Evolutionary conservation across 1,140 invertebrate species (phyloP).

Genomic region (Drosophila tani): DNA sequence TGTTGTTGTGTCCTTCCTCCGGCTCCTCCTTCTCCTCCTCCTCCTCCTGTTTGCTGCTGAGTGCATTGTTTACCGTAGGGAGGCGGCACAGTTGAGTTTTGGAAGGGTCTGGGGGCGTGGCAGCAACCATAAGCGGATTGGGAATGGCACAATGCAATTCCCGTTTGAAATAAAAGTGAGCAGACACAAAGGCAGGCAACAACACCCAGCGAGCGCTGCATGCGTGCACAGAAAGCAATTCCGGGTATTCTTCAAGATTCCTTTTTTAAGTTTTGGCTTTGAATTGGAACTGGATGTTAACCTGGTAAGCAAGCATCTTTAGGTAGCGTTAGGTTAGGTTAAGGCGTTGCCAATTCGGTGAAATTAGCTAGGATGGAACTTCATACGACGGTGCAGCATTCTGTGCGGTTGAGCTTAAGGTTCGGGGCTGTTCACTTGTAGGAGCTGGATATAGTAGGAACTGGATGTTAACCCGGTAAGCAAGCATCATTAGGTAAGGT

Average conservation of each 20-base stretch:
- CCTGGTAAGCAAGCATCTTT: no score
- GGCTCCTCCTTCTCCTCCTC: background rate
- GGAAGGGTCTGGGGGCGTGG: constrained; percentile 11
- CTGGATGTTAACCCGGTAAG: no score
- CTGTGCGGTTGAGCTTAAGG: no score
- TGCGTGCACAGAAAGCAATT: constrained; percentile 20
- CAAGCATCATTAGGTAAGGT: no score
- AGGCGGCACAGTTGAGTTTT: constrained; percentile 6
- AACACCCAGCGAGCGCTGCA: constrained; percentile 1
- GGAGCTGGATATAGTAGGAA: no score
- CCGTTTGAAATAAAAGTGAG: constrained; percentile 65
- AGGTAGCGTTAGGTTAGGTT: no score
- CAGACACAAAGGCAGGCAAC: constrained; percentile 54
- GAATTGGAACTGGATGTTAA: background rate
- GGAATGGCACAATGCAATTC: constrained; percentile 75
- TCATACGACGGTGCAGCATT: no score
- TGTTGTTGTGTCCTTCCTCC: constrained; percentile 22
- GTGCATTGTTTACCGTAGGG: constrained; percentile 69
- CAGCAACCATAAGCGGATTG: constrained; percentile 73
- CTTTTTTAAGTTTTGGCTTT: background rate
- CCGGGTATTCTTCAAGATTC: no score
- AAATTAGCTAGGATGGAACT: no score
- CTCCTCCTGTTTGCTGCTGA: constrained; percentile 48
- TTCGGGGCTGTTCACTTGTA: no score
- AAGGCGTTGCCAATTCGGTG: no score